Base-by-base conservation (phyloP, 2,888 invertebrate species). In the Melanchra persicariae region DNA sequence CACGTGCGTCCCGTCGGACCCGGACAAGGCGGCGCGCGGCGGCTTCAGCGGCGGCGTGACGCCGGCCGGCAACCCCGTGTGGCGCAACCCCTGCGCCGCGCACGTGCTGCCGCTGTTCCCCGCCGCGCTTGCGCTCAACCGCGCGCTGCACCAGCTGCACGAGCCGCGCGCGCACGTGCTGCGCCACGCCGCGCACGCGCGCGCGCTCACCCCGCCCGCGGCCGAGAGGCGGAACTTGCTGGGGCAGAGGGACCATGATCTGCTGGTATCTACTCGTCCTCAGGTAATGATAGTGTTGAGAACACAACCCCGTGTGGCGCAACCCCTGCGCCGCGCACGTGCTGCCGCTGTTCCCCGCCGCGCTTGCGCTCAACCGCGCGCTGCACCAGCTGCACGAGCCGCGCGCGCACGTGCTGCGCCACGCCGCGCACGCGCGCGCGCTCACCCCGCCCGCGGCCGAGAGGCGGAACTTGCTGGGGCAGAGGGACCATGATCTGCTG, bases 301-400 rank as follows among this genome's bases (percentile, higher is more conserved):
- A n/a, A n/a, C n/a, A n/a, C 22, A 97, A 98, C 94, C 98, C 98
- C 0, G 96, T 98, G 5, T 98, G 98, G 93, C 97, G 98, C 77
- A 99, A 98, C 96, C 99, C 99, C 26, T 98, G 98, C 68, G 97
- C 98, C 0, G 97, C 97, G 26, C 98, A 98, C 91, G 97, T 99
- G 81, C 97, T 98, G 80, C 98, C 98, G 1, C 95, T 98, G 70
- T 94, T 99, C 81, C 98, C 98, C 15, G 97, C 98, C 82, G 97
- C 99, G 52, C 96, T 99, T 55, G 96, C 97, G 0, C 95, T 99
- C n/a, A 96, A 98, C 71, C 97, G 98, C 81, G 97, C 98, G 37
- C 97, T 98, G 84, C 98, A 99, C 94, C 97, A 97, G 87, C 94
- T 99, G 81, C 98, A 98, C 93, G 97, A 97, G 60, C 97, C 97